Evolutionary conservation across 2,797 vertebrate species (phyloP), one percentile per base, ranked within the genome.

Genomic region (Melanotaenia boesemani): DNA sequence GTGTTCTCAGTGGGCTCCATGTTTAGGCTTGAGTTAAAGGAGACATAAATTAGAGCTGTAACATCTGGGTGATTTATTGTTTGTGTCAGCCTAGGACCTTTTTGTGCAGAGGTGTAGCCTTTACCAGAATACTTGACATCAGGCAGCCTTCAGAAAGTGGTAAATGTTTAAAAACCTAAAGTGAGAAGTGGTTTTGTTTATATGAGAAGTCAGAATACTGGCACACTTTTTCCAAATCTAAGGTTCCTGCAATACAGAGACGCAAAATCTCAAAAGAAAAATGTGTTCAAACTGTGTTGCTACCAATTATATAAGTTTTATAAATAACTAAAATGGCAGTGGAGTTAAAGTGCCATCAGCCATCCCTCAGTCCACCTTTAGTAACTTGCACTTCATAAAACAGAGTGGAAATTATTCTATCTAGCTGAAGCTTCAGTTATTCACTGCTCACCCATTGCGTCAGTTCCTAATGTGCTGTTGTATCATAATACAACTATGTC

Each of bases 311-410:
- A 12, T 13, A 34, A 34, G 18, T n/a, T 50, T 3, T 24, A 12
- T 5, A 1, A 66, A 26, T 52, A 2, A n/a, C 20, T 54, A 7
- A 3, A 57, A 46, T 28, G 22, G 74, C 22, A 9, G 57, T 74
- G 57, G 16, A 12, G 37, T 70, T 72, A 0, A 58, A 73, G 48
- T 59, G 57, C 15, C 16, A 77, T 63, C 58, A 74, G 63, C 16
- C 68, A n/a, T n/a, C n/a, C n/a, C n/a, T n/a, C 32, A 74, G 67
- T 61, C 48, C 46, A 62, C 74, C 64, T 60, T 65, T 67, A 70
- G 37, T 39, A 7, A 28, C 70, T 70, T 55, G 39, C 70, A 78
- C 64, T 67, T 74, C 81, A 81, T 85, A 67, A 87, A 87, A 39
- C 75, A 6, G 11, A 77, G 74, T 70, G 32, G 63, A 81, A 79